phyloP scores from a whole-genome alignment of 2,888 invertebrate genomes.

The Schrankia costaestrigalis region DNA sequence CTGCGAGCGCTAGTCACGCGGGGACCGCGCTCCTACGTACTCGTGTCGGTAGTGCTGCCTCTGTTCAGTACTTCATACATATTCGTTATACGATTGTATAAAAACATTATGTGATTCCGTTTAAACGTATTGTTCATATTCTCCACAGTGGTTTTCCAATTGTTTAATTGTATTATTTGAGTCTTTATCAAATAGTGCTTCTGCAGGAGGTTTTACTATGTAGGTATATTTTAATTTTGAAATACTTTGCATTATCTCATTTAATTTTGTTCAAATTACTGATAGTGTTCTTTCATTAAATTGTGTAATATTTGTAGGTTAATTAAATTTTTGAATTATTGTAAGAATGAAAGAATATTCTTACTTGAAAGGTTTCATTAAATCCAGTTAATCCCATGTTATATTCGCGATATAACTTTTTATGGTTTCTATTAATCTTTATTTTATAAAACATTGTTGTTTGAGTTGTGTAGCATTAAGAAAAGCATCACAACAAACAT shows the following conservation, averaged over 20 bases:
- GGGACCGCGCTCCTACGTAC: constrained; percentile 17
- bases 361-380: constrained; percentile 31
- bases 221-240: too few species aligned
- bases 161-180: background rate
- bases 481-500: background rate
- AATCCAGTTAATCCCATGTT: constrained; percentile 22
- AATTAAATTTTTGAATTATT: too few species aligned
- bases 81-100: constrained; percentile 2
- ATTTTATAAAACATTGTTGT: background rate
- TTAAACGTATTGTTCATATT: constrained; percentile 5
- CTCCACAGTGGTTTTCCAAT: background rate
- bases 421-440: constrained; percentile 29
- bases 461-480: background rate
- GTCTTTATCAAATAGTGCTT: background rate
- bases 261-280: constrained; percentile 1
- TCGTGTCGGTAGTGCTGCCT: constrained; percentile 7
- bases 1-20: too few species aligned
- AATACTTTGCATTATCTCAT: too few species aligned
- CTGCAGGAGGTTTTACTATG: too few species aligned
- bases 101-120: constrained; percentile 2
- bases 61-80: constrained; percentile 5
- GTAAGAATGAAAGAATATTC: too few species aligned
- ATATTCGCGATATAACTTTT: constrained; percentile 18
- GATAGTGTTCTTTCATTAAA: constrained; percentile 2
- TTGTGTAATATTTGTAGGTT: constrained; percentile 3